Percentiles rank a stretch among this genome's conserved stretches.
Conservation (phyloP, 2,888 invertebrate genomes). For the Acanthosepion esculentum region DNA sequence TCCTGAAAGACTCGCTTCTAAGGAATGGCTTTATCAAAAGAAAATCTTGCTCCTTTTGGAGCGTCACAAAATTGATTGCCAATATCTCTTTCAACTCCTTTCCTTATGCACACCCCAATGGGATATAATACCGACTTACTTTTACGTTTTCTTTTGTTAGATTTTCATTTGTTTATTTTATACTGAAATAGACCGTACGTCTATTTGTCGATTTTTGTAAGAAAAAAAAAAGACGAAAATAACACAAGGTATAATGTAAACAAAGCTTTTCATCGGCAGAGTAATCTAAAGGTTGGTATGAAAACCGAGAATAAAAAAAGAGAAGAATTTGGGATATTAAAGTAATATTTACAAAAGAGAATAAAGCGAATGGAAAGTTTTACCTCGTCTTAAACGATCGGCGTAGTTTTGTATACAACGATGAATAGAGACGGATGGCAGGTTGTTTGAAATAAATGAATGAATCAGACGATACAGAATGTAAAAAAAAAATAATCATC, state of each 20-base stretch:
- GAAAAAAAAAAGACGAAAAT: background rate
- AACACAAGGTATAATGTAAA: background rate
- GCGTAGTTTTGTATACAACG: background rate
- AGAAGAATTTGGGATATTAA: background rate
- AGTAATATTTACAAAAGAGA: background rate
- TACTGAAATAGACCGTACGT: background rate
- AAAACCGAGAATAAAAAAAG: background rate
- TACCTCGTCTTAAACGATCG: background rate
- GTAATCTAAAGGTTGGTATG: background rate
- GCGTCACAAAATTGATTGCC: constrained; percentile 21
- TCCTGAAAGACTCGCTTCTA: background rate
- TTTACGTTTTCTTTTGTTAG: background rate
- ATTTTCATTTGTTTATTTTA: background rate
- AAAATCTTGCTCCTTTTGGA: background rate
- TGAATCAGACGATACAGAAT: background rate
- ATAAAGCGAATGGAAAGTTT: background rate
- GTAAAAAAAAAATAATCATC: background rate
- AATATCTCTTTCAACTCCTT: background rate
- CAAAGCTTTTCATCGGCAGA: background rate
- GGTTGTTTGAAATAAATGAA: background rate
- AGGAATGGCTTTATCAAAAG: background rate
- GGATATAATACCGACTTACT: background rate
- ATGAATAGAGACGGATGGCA: background rate
- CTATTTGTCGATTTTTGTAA: background rate
- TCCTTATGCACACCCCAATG: background rate